phyloP scores from a whole-genome alignment of 2,113 vertebrate genomes.

The Rhinolophus sinicus region DNA sequence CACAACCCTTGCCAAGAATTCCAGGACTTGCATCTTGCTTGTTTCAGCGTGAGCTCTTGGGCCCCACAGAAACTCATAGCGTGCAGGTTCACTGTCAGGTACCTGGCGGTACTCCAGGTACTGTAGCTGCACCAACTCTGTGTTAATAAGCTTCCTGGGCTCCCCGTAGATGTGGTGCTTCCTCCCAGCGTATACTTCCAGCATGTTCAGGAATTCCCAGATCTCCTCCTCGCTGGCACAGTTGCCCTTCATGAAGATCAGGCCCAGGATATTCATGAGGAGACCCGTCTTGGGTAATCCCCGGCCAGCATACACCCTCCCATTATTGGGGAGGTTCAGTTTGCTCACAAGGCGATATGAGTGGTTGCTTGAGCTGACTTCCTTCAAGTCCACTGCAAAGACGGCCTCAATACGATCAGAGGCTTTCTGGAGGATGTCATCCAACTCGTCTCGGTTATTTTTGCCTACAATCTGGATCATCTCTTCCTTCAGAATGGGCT shows the following conservation, averaged over 20 bases:
- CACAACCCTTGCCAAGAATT: neutral
- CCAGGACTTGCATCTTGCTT: conserved; percentile 15
- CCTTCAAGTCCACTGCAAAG: neutral
- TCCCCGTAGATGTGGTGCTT: conserved; percentile 33
- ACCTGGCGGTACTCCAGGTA: neutral
- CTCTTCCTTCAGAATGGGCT: neutral
- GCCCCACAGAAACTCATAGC: neutral
- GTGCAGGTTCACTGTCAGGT: neutral
- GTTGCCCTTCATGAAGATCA: conserved; percentile 19
- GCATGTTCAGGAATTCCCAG: neutral
- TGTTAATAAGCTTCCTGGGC: conserved; percentile 35
- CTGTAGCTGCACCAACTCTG: neutral
- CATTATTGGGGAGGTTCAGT: conserved; percentile 17
- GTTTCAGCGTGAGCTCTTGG: neutral
- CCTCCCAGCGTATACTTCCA: neutral
- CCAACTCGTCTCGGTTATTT: neutral
- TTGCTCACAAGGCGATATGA: conserved; percentile 1
- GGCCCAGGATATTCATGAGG: neutral
- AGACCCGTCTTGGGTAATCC: neutral
- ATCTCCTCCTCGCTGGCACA: neutral
- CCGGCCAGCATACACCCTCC: neutral
- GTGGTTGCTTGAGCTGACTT: neutral
- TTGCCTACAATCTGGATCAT: neutral
- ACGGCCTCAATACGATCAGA: neutral
- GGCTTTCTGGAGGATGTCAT: neutral